Conservation (phyloP, 2,888 invertebrate species). For the Oconnorella tubifera region DNA sequence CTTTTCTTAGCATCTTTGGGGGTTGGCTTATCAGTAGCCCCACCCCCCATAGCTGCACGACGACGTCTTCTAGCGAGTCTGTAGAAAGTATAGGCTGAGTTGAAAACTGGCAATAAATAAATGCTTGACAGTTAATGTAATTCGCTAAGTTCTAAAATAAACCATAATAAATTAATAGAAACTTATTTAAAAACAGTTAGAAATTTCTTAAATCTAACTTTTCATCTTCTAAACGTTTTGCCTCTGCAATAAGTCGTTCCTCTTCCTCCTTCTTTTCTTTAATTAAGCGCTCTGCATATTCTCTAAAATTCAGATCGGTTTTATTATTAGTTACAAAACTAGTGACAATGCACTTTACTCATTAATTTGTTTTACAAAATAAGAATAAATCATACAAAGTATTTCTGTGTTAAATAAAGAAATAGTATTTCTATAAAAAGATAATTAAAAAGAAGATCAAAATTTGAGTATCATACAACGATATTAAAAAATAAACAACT, state of each 20-base stretch:
- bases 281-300: conserved; percentile 41
- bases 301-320: too few relatives aligned
- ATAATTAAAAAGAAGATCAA: background rate
- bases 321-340: too few relatives aligned
- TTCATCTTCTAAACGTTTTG: conserved; percentile 48
- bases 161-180: background rate
- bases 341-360: too few relatives aligned
- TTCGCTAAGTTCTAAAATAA: too few relatives aligned
- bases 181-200: background rate
- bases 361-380: background rate
- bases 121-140: too few relatives aligned
- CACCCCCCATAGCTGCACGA: background rate
- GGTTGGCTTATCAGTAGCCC: background rate
- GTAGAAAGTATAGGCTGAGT: too few relatives aligned
- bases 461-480: background rate
- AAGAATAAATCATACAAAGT: background rate
- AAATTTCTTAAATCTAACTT: conserved; percentile 39
- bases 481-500: background rate
- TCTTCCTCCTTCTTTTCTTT: conserved; percentile 47
- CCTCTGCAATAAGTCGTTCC: conserved; percentile 44
- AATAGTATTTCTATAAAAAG: background rate
- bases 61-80: background rate
- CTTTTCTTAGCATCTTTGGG: conserved; percentile 33
- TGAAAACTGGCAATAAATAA: too few relatives aligned
- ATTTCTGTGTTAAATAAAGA: background rate